Base-by-base conservation (phyloP, 2,888 invertebrate species). In the Craniophora ligustri region DNA sequence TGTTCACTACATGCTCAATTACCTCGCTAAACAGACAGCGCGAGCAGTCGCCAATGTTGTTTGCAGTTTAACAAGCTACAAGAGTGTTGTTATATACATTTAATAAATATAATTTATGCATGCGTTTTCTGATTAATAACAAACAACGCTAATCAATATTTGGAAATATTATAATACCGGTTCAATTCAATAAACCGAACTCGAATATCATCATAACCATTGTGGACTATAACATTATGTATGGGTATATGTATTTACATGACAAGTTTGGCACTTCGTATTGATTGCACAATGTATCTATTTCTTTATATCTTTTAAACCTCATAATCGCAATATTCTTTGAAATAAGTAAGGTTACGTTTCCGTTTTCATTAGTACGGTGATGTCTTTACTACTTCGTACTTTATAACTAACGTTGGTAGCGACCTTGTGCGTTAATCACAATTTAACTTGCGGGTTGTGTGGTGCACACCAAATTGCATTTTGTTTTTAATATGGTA, bases 401-500 rank as follows among this genome's bases (percentile, higher is more conserved):
- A n/a, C n/a, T n/a, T n/a, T n/a, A n/a, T n/a, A n/a, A 34, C 23
- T 31, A 51, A 28, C 15, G 35, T 42, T 50, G 47, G 64, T 48
- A 53, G 46, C 56, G 63, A 58, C 69, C 70, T 76, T 78, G 72
- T 59, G 56, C 49, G 57, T 58, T 80, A 75, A 82, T 81, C 68
- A 75, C 67, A 73, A 66, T 64, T 68, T 75, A 80, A 75, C 72
- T n/a, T n/a, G n/a, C 67, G 74, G 75, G 75, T 81, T 72, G 75
- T 71, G 68, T 65, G 76, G 63, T 75, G 78, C 72, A 77, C 79
- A 81, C 73, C 65, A 87, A 88, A 89, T 91, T 89, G 85, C 85
- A 89, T 89, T 91, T 85, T 83, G 87, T 88, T 91, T 91, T 89
- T 89, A 91, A 91, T 91, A 85, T 85, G 77, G 66, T 72, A 78